Evolutionary conservation across 2,888 invertebrate genomes (phyloP), one percentile per base, ranked within the genome.

Genomic region (Cephus rjabovi): DNA sequence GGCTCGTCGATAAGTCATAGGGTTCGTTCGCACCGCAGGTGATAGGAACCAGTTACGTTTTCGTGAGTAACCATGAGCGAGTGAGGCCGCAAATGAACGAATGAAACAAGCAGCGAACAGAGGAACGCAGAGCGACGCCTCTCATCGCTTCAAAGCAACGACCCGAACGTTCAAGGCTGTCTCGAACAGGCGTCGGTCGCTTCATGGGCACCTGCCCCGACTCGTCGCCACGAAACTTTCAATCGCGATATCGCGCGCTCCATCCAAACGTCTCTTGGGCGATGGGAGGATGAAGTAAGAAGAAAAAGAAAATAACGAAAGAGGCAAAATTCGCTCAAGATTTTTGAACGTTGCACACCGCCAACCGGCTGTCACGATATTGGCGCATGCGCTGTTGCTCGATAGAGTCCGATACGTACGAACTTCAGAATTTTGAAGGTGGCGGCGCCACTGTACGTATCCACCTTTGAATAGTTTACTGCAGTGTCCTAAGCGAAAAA

Each of bases 81-180:
- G 56, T 15, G 56, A 56, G 56, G 23, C 56, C 23, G 23, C 56
- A 56, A 56, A 56, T 56, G 56, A 56, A 56, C 71, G 34, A 71
- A 71, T 31, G 30, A 30, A 34, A 71, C 31, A 12, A 33, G 31
- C 71, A 12, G 71, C 71, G 71, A 23, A 31, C 31, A 71, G 71
- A 37, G 34, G 34, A 78, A 73, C 83, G 81, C 78, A 81, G 80
- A 84, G 86, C 85, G 85, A 85, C 84, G 82, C 85, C 84, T 86
- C 84, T 84, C 85, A 82, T 84, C 82, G 85, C 76, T 81, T 81
- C 82, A 84, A 86, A 87, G 84, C 87, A 87, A 88, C 86, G 88
- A 87, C 85, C 88, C 85, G 84, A 86, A 83, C 85, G 79, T 80
- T 86, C 88, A 88, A 88, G 88, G 88, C 85, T 87, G 87, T 86